Percentiles rank a stretch among this genome's conserved stretches.
These are phyloP conservation scores for Lota lota DNA, from an alignment of 2,113 vertebrate species.

Conservation along the genomic window DNA sequence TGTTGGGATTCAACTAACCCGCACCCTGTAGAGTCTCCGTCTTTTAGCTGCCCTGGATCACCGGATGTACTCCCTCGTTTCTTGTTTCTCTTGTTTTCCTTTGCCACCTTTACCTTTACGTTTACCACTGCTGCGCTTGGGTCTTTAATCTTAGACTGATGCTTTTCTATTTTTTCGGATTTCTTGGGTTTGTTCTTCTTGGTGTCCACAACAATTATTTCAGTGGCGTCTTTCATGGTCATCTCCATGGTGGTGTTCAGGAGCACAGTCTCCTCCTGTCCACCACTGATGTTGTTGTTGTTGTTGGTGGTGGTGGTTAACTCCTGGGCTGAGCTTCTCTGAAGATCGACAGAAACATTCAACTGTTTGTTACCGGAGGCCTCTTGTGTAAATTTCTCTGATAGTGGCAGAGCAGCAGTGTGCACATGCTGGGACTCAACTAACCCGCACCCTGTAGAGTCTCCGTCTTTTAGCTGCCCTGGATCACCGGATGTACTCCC, in stretches of 20 bases:
- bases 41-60: not conserved
- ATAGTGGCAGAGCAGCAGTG: not conserved
- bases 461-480: not conserved
- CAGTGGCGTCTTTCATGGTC: conserved; percentile 37
- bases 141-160: not conserved
- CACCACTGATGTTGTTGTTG: not conserved
- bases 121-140: not conserved
- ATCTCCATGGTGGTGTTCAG: conserved; percentile 68
- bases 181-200: conserved; percentile 35
- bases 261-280: conserved; percentile 44
- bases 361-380: not conserved
- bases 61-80: not conserved
- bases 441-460: not conserved
- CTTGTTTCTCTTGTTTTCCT: not conserved
- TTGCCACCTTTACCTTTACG: too few relatives aligned
- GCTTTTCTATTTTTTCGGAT: conserved; percentile 14
- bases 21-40: not conserved
- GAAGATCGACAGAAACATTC: not conserved
- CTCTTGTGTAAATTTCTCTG: not conserved
- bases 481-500: too few relatives aligned
- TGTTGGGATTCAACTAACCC: not conserved
- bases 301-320: too few relatives aligned
- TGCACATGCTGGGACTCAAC: not conserved
- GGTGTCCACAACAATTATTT: conserved; percentile 62
- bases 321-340: not conserved